phyloP scores from a whole-genome alignment of 53 echinoderm and acorn worm genomes.

The Mesocentrotus franciscanus region DNA sequence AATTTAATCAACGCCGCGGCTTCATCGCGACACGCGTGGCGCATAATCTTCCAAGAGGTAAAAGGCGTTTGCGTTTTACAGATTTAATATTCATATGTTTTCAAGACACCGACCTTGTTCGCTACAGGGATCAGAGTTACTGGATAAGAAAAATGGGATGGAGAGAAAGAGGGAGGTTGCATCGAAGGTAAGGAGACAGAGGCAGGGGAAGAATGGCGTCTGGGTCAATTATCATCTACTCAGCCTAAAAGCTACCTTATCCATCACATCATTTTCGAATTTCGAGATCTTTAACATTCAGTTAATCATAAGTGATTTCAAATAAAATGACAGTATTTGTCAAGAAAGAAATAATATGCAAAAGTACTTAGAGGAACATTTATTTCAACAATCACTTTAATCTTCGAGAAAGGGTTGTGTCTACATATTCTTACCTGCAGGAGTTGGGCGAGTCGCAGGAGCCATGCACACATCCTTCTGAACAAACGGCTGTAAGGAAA shows the following conservation, averaged over 20 bases:
- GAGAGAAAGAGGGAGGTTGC: slow-evolving; percentile 9
- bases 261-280: neutral
- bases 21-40: slow-evolving; percentile 48
- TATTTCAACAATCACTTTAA: neutral
- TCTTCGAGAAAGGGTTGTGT: neutral
- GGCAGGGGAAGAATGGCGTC: neutral
- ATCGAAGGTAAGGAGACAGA: neutral
- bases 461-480: slow-evolving; percentile 84
- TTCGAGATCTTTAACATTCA: neutral
- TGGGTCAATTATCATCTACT: neutral
- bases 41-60: slow-evolving; percentile 53
- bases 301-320: neutral
- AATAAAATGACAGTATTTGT: neutral
- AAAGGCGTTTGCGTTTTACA: slow-evolving; percentile 60
- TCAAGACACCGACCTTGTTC: slow-evolving; percentile 58
- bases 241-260: neutral
- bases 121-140: slow-evolving; percentile 19
- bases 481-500: slow-evolving; percentile 81
- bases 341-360: neutral
- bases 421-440: slow-evolving; percentile 77
- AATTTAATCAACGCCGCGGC: slow-evolving; percentile 63
- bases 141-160: slow-evolving; percentile 20
- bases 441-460: slow-evolving; percentile 75
- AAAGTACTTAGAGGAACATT: neutral
- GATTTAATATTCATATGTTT: slow-evolving; percentile 67